Percentiles rank a stretch among this genome's conserved stretches.
phyloP scores from a whole-genome alignment of 2,113 vertebrate species.

The Garra rufa region DNA sequence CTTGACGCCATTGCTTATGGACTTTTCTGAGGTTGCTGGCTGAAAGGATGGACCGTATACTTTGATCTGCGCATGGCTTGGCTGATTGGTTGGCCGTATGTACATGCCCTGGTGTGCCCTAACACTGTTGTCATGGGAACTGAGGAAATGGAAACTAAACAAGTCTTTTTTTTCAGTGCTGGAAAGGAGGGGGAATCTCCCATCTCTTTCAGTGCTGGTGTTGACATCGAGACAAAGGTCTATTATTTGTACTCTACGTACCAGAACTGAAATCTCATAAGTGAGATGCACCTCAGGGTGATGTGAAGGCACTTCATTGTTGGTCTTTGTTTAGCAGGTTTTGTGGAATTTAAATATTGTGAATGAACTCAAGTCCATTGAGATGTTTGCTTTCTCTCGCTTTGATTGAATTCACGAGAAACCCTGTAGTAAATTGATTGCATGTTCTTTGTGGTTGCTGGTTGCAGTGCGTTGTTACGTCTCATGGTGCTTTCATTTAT shows the following conservation, averaged over 20 bases:
- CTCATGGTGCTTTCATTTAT: not conserved
- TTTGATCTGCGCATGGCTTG: not conserved
- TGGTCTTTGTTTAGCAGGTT: conserved; percentile 1
- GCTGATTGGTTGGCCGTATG: conserved; percentile 62
- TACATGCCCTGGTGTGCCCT: conserved; percentile 64
- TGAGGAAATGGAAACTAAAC: conserved; percentile 59
- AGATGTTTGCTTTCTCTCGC: not conserved
- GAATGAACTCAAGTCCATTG: not conserved
- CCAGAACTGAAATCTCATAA: conserved; percentile 55
- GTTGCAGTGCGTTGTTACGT: not conserved
- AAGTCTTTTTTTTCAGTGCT: conserved; percentile 54
- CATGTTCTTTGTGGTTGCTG: not conserved
- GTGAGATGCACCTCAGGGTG: conserved; percentile 56
- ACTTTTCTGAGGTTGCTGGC: conserved; percentile 31
- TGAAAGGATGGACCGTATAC: conserved; percentile 1
- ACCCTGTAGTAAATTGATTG: not conserved
- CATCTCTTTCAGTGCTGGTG: conserved; percentile 56
- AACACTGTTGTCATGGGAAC: conserved; percentile 64
- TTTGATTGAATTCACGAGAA: not conserved
- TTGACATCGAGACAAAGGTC: conserved; percentile 71
- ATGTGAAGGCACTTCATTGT: not conserved
- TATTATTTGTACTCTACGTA: conserved; percentile 64
- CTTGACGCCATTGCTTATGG: conserved; percentile 61
- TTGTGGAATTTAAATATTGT: conserved; percentile 6
- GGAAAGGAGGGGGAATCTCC: conserved; percentile 62